Evolutionary conservation across 2,113 vertebrate genomes (phyloP), one percentile per base, ranked within the genome.

Genomic region (Willisornis vidua): DNA sequence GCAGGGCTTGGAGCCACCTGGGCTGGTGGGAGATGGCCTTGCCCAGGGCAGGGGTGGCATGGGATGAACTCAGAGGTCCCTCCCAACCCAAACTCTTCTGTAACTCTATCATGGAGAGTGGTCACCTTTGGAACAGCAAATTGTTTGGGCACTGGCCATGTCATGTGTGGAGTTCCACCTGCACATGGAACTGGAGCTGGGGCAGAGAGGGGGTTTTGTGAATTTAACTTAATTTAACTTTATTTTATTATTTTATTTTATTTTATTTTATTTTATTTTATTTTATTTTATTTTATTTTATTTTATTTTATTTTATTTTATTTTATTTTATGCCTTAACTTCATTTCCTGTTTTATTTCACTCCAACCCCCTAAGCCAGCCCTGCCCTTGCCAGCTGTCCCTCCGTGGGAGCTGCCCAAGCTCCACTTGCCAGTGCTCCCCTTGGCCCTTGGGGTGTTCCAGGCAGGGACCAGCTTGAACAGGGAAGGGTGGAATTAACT

Each of bases 111-210:
- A 61, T 65, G 78, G 85, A 80, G 49, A 59, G 68, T 71, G 85
- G 95, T 41, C n/a, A 73, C 29, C 72, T 91, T 85, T 91, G 87
- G 87, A 96, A 89, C 72, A 70, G 35, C 51, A 9, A 52, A 65
- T 78, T 96, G 45, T 85, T 79, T 91, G 84, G 79, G 31, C 29
- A 74, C 61, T 95, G 90, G 92, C 81, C 35, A 51, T 22, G 12
- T 37, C 62, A 65, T 33, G 87, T 57, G 35, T 33, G 90, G 74
- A 84, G 84, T 91, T 79, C 61, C 48, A 68, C 80, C 52, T 71
- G 49, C 73, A 49, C 17, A 25, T 35, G 61, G 63, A 51, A 24
- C 66, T 16, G 71, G 26, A 29, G 22, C 39, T 33, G 25, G 18
- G 48, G 75, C 46, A 58, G 14, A 52, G 41, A 46, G 13, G 3